Evolutionary conservation across 1,140 invertebrate genomes (phyloP).

Genomic region (Philotrypesis tridentata): DNA sequence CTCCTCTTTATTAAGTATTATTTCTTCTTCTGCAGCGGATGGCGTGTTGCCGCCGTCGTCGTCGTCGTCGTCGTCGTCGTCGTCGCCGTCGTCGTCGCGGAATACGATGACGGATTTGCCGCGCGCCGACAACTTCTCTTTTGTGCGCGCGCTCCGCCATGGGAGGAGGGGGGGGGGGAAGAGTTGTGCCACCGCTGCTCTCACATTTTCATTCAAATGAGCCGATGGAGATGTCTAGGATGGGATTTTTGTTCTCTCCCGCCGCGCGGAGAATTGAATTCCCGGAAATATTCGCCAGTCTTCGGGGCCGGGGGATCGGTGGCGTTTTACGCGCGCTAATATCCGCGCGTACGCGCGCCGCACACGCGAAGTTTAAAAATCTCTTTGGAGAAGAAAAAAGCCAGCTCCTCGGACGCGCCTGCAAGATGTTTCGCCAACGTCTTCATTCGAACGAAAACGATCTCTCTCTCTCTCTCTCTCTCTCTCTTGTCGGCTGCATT

Average conservation of each 20-base stretch:
- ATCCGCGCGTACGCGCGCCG: no score
- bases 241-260: neutral
- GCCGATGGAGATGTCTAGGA: slow-evolving; percentile 32
- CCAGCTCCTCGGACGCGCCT: no score
- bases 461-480: no score
- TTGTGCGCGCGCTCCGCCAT: neutral
- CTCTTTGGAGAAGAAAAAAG: no score
- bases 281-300: neutral
- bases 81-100: no score
- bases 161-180: no score
- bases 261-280: neutral
- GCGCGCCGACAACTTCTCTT: neutral
- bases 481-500: neutral
- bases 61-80: no score
- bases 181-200: no score
- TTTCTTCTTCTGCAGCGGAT: neutral
- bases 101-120: slow-evolving; percentile 23
- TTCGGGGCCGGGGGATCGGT: no score
- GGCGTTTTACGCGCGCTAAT: no score
- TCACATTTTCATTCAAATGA: slow-evolving; percentile 5
- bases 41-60: no score
- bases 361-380: no score
- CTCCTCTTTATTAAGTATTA: neutral
- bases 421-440: neutral
- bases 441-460: neutral